These are phyloP conservation scores for Neopelma chrysocephalum DNA, from an alignment of 2,797 vertebrate species.

Conservation along the genomic window DNA sequence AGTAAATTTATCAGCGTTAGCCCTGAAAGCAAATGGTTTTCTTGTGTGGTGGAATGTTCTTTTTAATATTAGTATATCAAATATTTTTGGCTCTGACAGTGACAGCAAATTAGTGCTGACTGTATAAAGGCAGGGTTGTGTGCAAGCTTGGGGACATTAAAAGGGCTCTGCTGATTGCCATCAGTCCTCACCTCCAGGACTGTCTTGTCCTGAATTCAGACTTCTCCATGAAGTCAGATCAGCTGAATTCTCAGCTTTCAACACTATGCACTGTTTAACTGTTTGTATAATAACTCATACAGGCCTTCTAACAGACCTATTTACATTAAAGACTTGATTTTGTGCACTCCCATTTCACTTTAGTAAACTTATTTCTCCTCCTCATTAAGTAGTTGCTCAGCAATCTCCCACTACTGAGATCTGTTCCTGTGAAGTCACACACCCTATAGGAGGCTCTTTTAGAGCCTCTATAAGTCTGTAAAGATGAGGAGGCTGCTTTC, in stretches of 20 bases:
- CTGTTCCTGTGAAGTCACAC: neutral
- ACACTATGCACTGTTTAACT: neutral
- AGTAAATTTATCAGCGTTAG: conserved; percentile 1
- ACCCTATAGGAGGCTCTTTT: neutral
- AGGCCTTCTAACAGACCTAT: neutral
- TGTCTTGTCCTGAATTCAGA: neutral
- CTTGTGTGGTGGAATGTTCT: conserved; percentile 12
- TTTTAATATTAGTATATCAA: conserved; percentile 32
- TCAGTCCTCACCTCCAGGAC: neutral
- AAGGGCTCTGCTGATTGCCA: neutral
- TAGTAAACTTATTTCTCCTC: neutral
- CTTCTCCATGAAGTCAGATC: rapidly evolving
- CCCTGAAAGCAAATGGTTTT: conserved; percentile 28
- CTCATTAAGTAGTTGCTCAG: neutral
- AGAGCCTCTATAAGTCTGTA: neutral
- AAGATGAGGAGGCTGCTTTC: neutral
- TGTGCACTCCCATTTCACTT: neutral
- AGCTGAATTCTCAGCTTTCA: neutral
- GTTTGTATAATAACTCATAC: rapidly evolving
- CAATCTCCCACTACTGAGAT: neutral
- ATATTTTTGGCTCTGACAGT: conserved; percentile 29
- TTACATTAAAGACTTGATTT: neutral
- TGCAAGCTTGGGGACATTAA: neutral
- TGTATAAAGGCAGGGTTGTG: neutral
- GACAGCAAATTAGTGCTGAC: conserved; percentile 16